Percentiles rank a stretch among this genome's conserved stretches.
Evolutionary conservation across 2,888 invertebrate species (phyloP).

Genomic region (Heliconius ismenius): DNA sequence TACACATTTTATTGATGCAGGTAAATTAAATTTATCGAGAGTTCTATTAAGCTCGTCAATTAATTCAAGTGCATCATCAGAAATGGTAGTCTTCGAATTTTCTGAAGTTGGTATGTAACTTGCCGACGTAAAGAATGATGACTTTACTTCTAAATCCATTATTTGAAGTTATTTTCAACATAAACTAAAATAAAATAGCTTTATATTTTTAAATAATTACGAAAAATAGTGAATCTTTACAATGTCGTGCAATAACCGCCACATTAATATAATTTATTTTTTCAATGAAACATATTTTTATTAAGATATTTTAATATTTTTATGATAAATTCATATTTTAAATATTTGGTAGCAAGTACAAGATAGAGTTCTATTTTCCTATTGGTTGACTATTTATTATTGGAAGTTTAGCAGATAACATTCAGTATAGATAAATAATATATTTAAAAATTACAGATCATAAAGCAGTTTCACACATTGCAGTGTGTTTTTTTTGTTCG

Average conservation of each 20-base stretch:
- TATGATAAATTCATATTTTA: neutral
- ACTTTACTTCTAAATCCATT: slow-evolving; percentile 60
- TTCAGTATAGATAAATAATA: neutral
- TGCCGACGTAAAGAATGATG: slow-evolving; percentile 58
- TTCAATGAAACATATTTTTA: neutral
- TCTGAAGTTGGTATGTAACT: slow-evolving; percentile 24
- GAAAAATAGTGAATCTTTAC: no score
- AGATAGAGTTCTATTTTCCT: neutral
- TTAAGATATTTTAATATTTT: neutral
- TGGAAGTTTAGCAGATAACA: neutral
- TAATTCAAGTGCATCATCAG: slow-evolving; percentile 62
- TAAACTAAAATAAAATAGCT: neutral
- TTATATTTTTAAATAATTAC: neutral
- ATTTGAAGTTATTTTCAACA: slow-evolving; percentile 18
- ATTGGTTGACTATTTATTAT: slow-evolving; percentile 1
- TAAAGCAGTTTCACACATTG: neutral
- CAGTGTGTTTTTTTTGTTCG: no score
- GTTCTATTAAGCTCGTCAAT: slow-evolving; percentile 68
- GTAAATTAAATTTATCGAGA: slow-evolving; percentile 74
- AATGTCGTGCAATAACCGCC: neutral
- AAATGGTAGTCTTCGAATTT: slow-evolving; percentile 44
- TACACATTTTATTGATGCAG: slow-evolving; percentile 83
- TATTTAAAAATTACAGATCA: neutral
- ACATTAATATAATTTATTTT: no score
- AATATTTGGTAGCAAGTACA: neutral